Conservation (phyloP, 2,113 vertebrate species). For the Neogale vison region DNA sequence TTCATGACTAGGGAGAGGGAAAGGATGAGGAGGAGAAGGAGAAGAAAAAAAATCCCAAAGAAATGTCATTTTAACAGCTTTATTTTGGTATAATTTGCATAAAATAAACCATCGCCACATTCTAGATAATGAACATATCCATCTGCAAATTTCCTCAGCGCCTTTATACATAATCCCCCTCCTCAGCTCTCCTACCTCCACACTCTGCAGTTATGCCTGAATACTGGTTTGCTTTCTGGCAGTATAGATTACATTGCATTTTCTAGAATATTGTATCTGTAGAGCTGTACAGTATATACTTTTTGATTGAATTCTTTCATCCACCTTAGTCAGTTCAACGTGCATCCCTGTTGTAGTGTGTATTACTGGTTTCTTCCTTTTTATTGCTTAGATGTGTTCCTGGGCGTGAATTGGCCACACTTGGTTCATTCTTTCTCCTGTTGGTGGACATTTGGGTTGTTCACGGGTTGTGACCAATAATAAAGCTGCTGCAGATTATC, state of each 20-base stretch:
- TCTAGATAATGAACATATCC: background rate
- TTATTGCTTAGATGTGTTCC: background rate
- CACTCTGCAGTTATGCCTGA: fast-evolving
- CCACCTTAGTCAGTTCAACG: background rate
- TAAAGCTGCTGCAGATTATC: background rate
- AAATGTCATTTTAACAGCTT: background rate
- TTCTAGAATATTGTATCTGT: background rate
- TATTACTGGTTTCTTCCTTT: background rate
- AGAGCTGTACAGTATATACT: background rate
- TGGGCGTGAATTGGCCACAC: background rate
- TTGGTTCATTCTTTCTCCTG: background rate
- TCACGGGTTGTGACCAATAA: background rate
- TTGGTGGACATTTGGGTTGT: background rate
- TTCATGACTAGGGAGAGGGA: background rate
- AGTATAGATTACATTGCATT: background rate
- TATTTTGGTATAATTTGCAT: background rate
- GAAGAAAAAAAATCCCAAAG: background rate
- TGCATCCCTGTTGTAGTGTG: background rate
- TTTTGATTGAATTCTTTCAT: background rate
- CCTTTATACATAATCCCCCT: fast-evolving
- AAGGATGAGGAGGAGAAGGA: background rate
- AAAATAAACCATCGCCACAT: background rate
- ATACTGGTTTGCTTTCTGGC: background rate
- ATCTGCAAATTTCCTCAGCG: background rate
- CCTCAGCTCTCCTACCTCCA: background rate